Evolutionary conservation across 2,797 vertebrate genomes (phyloP).

Genomic region (Craterocephalus amniculus): DNA sequence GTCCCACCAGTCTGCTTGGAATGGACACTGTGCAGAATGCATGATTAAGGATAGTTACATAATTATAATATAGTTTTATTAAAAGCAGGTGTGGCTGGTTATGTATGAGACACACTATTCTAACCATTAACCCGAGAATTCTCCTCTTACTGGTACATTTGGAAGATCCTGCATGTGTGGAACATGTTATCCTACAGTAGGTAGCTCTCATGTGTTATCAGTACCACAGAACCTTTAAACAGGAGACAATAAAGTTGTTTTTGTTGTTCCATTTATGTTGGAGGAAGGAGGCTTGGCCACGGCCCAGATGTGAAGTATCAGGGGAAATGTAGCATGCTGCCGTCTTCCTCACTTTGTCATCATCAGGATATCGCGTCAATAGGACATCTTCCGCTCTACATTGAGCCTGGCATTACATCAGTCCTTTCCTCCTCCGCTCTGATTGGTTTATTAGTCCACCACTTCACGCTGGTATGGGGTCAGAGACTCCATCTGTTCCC

Average conservation of each 20-base stretch:
- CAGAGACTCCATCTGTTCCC: slow-evolving; percentile 63
- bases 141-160: slow-evolving; percentile 40
- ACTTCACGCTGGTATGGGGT: slow-evolving; percentile 44
- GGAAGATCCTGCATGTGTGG: slow-evolving; percentile 14
- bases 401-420: slow-evolving; percentile 14
- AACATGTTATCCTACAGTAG: slow-evolving; percentile 44
- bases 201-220: slow-evolving; percentile 28
- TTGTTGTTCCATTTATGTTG: slow-evolving; percentile 4
- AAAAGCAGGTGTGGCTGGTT: slow-evolving; percentile 13
- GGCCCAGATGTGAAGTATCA: slow-evolving; percentile 33
- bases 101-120: slow-evolving; percentile 20
- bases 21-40: slow-evolving; percentile 19
- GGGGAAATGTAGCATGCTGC: slow-evolving; percentile 40
- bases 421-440: slow-evolving; percentile 20
- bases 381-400: slow-evolving; percentile 41
- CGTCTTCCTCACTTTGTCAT: slow-evolving; percentile 54
- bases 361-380: slow-evolving; percentile 54
- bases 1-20: slow-evolving; percentile 28
- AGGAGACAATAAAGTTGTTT: slow-evolving; percentile 16
- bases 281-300: slow-evolving; percentile 19
- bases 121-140: slow-evolving; percentile 24
- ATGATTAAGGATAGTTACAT: slow-evolving; percentile 36
- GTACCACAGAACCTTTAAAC: slow-evolving; percentile 15
- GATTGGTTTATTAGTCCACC: slow-evolving; percentile 50
- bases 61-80: slow-evolving; percentile 42